phyloP scores from a whole-genome alignment of 2,888 invertebrate genomes.

The Suillia variegata region DNA sequence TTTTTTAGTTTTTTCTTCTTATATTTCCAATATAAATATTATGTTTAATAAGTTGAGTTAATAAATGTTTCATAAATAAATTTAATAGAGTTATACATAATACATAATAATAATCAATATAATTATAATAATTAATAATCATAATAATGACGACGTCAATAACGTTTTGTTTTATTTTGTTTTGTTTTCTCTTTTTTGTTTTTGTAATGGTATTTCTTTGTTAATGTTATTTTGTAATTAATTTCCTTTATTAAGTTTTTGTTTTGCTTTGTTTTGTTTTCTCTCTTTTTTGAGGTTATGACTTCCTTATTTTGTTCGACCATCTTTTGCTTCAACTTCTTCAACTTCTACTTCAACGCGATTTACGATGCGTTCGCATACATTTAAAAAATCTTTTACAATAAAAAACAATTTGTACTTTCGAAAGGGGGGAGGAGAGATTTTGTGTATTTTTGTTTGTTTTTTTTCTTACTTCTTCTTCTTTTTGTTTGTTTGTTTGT shows the following conservation, averaged over 20 bases:
- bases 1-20: too few relatives aligned
- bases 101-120: constrained; percentile 9
- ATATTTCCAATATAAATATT: constrained; percentile 15
- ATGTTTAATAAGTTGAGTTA: too few relatives aligned
- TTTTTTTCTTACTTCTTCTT: constrained; percentile 33
- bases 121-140: too few relatives aligned
- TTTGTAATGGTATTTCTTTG: constrained; percentile 16
- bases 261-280: background rate
- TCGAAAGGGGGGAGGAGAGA: constrained; percentile 61
- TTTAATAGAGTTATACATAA: constrained; percentile 14
- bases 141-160: constrained; percentile 9
- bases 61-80: constrained; percentile 17
- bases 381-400: constrained; percentile 48
- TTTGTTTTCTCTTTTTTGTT: background rate
- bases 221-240: constrained; percentile 24
- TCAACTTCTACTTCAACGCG: too few relatives aligned
- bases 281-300: constrained; percentile 2
- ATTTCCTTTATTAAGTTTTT: background rate
- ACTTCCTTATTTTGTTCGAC: background rate
- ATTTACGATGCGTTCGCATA: constrained; percentile 19
- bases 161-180: background rate
- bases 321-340: too few relatives aligned
- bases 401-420: constrained; percentile 62
- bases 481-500: too few relatives aligned
- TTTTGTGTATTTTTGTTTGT: constrained; percentile 38